Evolutionary conservation across 1,140 invertebrate genomes (phyloP), one percentile per base, ranked within the genome.

Genomic region (Latrodectus geometricus): DNA sequence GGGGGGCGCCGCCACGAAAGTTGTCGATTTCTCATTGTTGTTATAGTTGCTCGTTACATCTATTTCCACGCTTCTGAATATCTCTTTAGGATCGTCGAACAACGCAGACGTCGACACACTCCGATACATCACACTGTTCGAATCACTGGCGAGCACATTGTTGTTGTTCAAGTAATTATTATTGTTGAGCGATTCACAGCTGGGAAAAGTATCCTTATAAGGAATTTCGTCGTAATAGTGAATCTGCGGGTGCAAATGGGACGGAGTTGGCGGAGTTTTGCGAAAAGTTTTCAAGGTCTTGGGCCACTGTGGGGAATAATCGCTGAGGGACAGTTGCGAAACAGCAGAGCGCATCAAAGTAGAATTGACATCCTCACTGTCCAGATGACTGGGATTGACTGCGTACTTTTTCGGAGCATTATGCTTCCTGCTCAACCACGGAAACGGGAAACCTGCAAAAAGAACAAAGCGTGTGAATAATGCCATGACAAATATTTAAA

Each of bases 41-140:
- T 65, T 73, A 35, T 65, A 49, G n/a, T 87, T 73, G 15, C n/a
- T n/a, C n/a, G 82, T 76, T 48, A 72, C 65, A 15, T 70, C 74
- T 8, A 86, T 61, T 12, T 86, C 83, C 35, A 74, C 50, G 21
- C 65, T 69, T 21, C 52, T 50, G 21, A 84, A 76, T 21, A 75
- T 20, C 52, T 87, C 78, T 17, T 75, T 77, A 52, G 61, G 65
- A 15, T 78, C 78, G 8, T 86, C 83, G 21, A 88, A 73, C 2
- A 88, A 72, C n/a, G 88, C 78, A 12, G 88, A 88, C 2, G 82
- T 81, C 8, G 88, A 88, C 49, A 88, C 83, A 21, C 82, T 88
- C 17, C 82, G 82, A 48, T 81, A 88, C 83, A 88, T 88, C 52
- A 78, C 56, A 49, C 75, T 73, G 35, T 66, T 76, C 1, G 70